Conservation (phyloP, 2,888 invertebrate genomes). For the Anthrax anthrax region DNA sequence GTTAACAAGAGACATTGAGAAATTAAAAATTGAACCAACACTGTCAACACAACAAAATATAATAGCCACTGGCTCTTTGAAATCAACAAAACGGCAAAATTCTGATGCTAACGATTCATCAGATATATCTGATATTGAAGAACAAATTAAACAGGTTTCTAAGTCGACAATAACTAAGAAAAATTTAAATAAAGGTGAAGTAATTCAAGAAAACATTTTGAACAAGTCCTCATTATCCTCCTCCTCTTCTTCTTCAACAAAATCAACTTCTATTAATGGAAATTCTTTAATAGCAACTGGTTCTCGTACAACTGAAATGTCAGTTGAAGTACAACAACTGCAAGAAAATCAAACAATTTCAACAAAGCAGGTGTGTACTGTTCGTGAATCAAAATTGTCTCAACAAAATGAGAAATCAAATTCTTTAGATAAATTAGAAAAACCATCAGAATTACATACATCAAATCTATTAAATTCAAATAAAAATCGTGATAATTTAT, state of each 20-base stretch:
- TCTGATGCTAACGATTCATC: no score
- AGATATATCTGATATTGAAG: no score
- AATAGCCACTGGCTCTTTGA: background rate
- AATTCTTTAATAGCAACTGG: slow-evolving; percentile 13
- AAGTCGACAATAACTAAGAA: slow-evolving; percentile 40
- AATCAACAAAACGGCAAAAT: background rate
- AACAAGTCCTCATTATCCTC: slow-evolving; percentile 4
- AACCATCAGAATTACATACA: no score
- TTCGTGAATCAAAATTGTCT: no score
- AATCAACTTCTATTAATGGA: slow-evolving; percentile 1
- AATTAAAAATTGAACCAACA: slow-evolving; percentile 19
- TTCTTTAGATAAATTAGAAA: no score
- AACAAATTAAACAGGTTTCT: slow-evolving; percentile 21
- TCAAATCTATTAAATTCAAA: no score
- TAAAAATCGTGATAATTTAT: no score
- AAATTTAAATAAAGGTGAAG: slow-evolving; percentile 48
- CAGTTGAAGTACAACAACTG: slow-evolving; percentile 13
- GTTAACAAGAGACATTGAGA: slow-evolving; percentile 24
- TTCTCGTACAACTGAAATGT: slow-evolving; percentile 7
- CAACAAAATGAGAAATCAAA: no score
- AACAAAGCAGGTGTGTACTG: slow-evolving; percentile 26
- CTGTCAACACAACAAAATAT: background rate
- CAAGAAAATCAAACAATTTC: slow-evolving; percentile 19
- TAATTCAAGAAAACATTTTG: slow-evolving; percentile 41
- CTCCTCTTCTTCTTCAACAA: background rate